Percentiles rank a stretch among this genome's conserved stretches.
These are phyloP conservation scores for Botrylloides violaceus DNA, from an alignment of 23 tunicate species.

Conservation along the genomic window DNA sequence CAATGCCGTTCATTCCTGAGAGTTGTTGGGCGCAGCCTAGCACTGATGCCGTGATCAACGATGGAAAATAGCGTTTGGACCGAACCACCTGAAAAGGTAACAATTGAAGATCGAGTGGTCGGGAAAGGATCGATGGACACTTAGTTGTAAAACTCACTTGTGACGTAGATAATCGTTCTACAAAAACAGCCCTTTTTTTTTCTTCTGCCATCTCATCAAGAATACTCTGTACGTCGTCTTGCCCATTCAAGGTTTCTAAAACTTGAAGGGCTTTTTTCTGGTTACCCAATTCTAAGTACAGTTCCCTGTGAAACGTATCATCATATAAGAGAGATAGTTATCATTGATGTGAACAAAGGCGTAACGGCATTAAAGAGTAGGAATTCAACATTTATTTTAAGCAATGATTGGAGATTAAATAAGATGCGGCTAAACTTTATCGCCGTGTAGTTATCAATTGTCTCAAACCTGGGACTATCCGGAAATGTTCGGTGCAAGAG, in stretches of 20 bases:
- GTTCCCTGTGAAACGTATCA: background rate
- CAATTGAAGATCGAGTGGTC: too few relatives aligned
- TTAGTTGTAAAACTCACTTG: too few relatives aligned
- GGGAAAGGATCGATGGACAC: too few relatives aligned
- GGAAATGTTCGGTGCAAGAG: conserved; percentile 5
- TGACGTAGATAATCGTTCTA: background rate
- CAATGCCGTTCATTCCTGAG: conserved; percentile 39
- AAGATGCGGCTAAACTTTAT: too few relatives aligned
- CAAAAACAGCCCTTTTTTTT: background rate
- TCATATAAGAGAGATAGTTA: background rate
- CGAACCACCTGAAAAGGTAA: too few relatives aligned
- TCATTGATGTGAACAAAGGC: too few relatives aligned
- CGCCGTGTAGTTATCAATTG: too few relatives aligned
- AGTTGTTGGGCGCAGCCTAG: conserved; percentile 17
- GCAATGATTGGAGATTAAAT: too few relatives aligned
- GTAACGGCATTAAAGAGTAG: too few relatives aligned
- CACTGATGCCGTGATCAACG: conserved; percentile 24
- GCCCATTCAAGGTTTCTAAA: background rate
- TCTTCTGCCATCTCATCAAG: conserved; percentile 15
- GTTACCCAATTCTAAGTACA: conserved; percentile 11
- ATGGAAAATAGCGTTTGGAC: background rate
- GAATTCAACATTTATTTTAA: too few relatives aligned
- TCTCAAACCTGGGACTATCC: conserved; percentile 33
- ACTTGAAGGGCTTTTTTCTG: conserved; percentile 7
- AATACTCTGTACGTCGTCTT: conserved; percentile 3